These are phyloP conservation scores for Plecotus auritus DNA, from an alignment of 2,113 vertebrate species.

Conservation along the genomic window DNA sequence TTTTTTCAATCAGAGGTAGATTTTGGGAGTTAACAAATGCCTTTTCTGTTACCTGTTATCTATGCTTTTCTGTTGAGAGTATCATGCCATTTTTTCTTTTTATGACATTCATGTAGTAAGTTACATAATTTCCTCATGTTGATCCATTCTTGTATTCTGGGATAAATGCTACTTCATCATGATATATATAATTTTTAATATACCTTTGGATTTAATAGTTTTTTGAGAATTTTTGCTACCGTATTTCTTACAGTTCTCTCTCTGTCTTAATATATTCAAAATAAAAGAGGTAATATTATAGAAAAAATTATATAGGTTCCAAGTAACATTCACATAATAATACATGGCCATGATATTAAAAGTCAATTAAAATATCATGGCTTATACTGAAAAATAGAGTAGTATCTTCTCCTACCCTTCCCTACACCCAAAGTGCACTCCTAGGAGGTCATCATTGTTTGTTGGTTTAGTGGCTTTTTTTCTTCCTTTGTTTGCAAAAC, in stretches of 20 bases:
- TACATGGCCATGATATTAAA: neutral
- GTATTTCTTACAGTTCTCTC: neutral
- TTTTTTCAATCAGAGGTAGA: conserved; percentile 21
- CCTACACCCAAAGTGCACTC: neutral
- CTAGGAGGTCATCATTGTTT: neutral
- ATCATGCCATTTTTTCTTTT: neutral
- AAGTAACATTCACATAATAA: neutral
- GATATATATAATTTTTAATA: neutral
- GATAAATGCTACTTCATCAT: neutral
- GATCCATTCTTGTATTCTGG: neutral
- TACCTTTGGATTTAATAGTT: neutral
- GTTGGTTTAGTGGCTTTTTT: neutral
- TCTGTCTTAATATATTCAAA: neutral
- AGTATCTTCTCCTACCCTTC: neutral
- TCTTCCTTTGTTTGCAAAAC: neutral
- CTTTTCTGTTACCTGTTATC: neutral
- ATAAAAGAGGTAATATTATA: neutral
- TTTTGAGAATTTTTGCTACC: neutral
- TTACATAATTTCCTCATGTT: conserved; percentile 2
- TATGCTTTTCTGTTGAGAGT: neutral
- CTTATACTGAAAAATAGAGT: neutral
- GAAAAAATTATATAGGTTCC: neutral
- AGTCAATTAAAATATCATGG: neutral
- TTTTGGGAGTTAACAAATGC: neutral
- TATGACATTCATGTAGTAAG: neutral